Percentiles rank a stretch among this genome's conserved stretches.
phyloP scores from a whole-genome alignment of 2,888 invertebrate species.

The Luperina testacea region DNA sequence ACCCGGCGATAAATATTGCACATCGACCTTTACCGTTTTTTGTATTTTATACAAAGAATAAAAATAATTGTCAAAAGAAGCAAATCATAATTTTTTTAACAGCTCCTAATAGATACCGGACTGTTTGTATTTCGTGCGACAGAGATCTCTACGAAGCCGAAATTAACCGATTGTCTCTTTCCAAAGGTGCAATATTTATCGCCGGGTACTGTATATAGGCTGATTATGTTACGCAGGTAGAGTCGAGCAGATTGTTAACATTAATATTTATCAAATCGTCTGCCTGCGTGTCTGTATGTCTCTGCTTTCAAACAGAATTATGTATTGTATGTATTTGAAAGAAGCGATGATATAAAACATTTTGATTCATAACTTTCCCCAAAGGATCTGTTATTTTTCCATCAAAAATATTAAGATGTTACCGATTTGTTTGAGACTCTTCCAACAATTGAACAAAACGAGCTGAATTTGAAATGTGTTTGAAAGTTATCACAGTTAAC shows the following conservation, averaged over 20 bases:
- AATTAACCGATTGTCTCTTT: too few species aligned
- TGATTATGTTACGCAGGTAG: neutral
- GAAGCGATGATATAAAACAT: neutral
- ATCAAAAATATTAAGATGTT: constrained; percentile 26
- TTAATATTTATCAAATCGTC: constrained; percentile 1
- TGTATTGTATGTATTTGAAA: constrained; percentile 2
- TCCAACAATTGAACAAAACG: constrained; percentile 33
- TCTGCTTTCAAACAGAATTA: constrained; percentile 8
- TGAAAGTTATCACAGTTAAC: constrained; percentile 53
- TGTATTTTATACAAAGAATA: too few species aligned
- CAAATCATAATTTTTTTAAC: too few species aligned
- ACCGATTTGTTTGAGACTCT: constrained; percentile 25
- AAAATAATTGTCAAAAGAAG: too few species aligned
- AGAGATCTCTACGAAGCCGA: too few species aligned
- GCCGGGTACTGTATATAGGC: neutral
- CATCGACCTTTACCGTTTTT: too few species aligned
- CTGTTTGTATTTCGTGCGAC: too few species aligned
- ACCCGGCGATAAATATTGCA: too few species aligned
- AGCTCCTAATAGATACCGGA: too few species aligned
- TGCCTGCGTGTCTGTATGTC: neutral
- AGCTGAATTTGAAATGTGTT: constrained; percentile 27
- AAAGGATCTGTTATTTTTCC: constrained; percentile 36
- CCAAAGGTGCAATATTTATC: too few species aligned
- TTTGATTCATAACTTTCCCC: constrained; percentile 9
- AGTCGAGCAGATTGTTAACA: neutral